A percentile compares a stretch with the other conserved stretches of the same genome.
These are phyloP conservation scores for Nasonia vitripennis DNA, from an alignment of 1,140 invertebrate species.

Conservation along the genomic window DNA sequence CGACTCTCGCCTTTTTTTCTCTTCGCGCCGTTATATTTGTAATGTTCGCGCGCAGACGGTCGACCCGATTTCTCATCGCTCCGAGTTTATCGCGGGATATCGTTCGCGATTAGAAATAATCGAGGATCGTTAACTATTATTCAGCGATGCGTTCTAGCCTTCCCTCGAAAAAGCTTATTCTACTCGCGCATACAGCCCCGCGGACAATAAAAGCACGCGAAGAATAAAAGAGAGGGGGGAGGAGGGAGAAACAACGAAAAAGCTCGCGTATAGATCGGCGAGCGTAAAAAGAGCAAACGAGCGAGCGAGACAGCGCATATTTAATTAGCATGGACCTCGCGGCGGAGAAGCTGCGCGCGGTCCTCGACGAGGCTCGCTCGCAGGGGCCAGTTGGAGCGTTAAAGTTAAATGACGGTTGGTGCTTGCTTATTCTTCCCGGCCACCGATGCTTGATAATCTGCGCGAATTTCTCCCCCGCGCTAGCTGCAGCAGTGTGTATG, in stretches of 20 bases:
- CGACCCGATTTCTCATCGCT: too few species aligned
- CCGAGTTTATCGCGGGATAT: too few species aligned
- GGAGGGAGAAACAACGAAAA: conserved; percentile 40
- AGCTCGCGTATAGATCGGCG: conserved; percentile 45
- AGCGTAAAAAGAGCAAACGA: conserved; percentile 51
- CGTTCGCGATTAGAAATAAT: too few species aligned
- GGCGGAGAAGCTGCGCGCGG: conserved; percentile 49
- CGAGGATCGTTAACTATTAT: too few species aligned
- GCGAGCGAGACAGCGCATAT: conserved; percentile 66
- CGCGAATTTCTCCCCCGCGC: conserved; percentile 66
- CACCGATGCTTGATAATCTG: conserved; percentile 76
- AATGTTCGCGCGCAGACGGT: not conserved
- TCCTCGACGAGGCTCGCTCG: conserved; percentile 63
- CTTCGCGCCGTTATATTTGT: not conserved
- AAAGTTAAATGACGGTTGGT: conserved; percentile 76
- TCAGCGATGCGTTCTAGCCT: too few species aligned
- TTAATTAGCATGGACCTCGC: conserved; percentile 74
- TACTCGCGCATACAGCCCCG: not conserved
- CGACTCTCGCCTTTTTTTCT: conserved; percentile 53
- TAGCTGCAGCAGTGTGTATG: conserved; percentile 69
- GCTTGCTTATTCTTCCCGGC: conserved; percentile 75
- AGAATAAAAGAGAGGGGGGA: conserved; percentile 41
- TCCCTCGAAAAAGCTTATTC: not conserved
- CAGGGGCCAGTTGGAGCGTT: conserved; percentile 73
- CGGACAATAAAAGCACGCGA: conserved; percentile 13